These are phyloP conservation scores for Ianthella basta DNA, from an alignment of 37 sponge, comb jelly and placozoan genomes.

Conservation along the genomic window DNA sequence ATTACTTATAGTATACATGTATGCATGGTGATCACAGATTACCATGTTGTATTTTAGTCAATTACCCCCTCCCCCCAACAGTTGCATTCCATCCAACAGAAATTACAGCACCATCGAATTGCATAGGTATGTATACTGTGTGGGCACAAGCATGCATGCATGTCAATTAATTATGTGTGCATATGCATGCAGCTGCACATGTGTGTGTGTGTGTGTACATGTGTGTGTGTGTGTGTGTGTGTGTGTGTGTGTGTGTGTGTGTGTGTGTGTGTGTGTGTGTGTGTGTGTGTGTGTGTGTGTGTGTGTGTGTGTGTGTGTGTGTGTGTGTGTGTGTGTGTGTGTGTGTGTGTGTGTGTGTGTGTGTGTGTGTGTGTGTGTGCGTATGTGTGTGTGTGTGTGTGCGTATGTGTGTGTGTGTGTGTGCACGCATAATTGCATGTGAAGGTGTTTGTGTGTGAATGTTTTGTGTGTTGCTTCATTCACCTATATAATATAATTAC, in stretches of 20 bases:
- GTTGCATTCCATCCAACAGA: no score
- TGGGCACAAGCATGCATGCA: no score
- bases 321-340: background rate
- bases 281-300: background rate
- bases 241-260: slow-evolving; percentile 7
- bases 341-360: slow-evolving; percentile 33
- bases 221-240: slow-evolving; percentile 10
- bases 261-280: slow-evolving; percentile 17
- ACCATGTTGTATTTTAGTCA: no score
- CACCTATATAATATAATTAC: no score
- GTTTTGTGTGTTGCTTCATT: no score
- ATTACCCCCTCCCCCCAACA: no score
- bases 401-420: slow-evolving; percentile 20
- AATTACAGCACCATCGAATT: no score
- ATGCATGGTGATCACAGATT: no score
- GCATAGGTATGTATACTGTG: no score
- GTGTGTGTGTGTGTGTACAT: background rate
- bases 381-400: slow-evolving; percentile 32
- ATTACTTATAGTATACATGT: no score
- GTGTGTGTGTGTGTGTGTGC: slow-evolving; percentile 37
- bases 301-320: background rate
- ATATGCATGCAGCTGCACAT: background rate
- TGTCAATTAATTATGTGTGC: no score
- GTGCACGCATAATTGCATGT: background rate
- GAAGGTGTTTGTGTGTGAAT: no score